Evolutionary conservation across 1,140 invertebrate genomes (phyloP).

Genomic region (Pseudachorutes palmiensis): DNA sequence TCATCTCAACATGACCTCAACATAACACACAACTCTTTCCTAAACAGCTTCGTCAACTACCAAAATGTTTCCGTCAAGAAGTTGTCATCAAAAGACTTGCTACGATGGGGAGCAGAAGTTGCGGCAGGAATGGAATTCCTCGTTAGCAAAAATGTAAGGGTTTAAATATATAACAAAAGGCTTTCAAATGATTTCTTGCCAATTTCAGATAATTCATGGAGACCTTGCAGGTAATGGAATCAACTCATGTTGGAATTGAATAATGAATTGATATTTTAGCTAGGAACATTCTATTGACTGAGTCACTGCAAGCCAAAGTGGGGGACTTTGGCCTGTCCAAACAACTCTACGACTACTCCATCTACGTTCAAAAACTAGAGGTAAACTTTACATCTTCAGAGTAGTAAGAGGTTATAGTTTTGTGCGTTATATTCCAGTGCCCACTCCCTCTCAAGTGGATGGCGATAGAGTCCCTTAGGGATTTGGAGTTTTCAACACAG

Average conservation of each 20-base stretch:
- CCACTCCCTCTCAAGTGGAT: conserved; percentile 47
- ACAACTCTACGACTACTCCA: conserved; percentile 21
- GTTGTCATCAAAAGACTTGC: conserved; percentile 9
- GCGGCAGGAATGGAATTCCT: conserved; percentile 12
- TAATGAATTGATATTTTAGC: conserved; percentile 16
- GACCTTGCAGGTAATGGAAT: conserved; percentile 2
- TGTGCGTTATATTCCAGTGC: neutral
- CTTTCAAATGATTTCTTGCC: neutral
- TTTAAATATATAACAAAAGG: neutral
- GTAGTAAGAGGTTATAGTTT: neutral
- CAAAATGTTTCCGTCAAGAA: neutral
- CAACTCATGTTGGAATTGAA: conserved; percentile 1
- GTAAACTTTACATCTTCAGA: neutral
- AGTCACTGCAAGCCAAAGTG: conserved; percentile 20
- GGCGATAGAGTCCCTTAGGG: conserved; percentile 46
- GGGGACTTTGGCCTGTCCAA: conserved; percentile 26
- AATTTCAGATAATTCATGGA: conserved; percentile 2
- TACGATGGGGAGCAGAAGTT: conserved; percentile 3
- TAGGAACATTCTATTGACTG: conserved; percentile 21
- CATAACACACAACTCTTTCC: too few species aligned
- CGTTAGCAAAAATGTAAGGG: conserved; percentile 10
- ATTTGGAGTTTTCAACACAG: conserved; percentile 44
- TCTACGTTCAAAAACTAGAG: conserved; percentile 7
- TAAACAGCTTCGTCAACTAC: conserved; percentile 5
- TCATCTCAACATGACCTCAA: too few species aligned